phyloP scores from a whole-genome alignment of 2,113 vertebrate species.

The Narcine bancroftii region DNA sequence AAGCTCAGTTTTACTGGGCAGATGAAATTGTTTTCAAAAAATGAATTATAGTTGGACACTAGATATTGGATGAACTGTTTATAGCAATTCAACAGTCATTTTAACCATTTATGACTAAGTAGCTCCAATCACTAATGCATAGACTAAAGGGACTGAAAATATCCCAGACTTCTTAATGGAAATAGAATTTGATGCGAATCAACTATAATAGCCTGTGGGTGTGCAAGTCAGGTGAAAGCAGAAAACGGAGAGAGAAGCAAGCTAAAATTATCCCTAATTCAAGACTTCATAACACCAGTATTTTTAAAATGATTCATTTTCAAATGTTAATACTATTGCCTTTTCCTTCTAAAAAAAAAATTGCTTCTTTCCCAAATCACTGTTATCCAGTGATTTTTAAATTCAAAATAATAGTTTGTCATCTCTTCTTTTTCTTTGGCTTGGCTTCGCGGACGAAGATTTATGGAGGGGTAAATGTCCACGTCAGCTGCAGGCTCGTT shows the following conservation, averaged over 20 bases:
- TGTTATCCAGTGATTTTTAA: not conserved
- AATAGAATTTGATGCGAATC: constrained; percentile 33
- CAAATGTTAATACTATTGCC: not conserved
- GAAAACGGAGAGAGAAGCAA: not conserved
- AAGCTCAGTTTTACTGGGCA: constrained; percentile 1
- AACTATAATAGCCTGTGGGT: constrained; percentile 31
- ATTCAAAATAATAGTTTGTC: not conserved
- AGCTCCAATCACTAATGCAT: constrained; percentile 25
- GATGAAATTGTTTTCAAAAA: not conserved
- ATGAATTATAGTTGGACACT: not conserved
- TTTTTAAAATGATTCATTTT: constrained; percentile 3
- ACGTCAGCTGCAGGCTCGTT: no score
- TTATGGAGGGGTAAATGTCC: no score
- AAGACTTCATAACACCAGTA: not conserved
- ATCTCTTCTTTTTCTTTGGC: no score
- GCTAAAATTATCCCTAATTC: not conserved
- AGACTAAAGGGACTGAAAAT: constrained; percentile 23
- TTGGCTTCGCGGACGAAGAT: no score
- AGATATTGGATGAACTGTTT: not conserved
- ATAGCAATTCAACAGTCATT: constrained; percentile 6
- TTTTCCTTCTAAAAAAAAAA: not conserved
- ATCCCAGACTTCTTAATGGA: constrained; percentile 31
- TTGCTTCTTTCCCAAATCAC: not conserved
- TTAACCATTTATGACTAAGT: not conserved
- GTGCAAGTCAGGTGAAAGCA: constrained; percentile 10